Evolutionary conservation across 2,888 invertebrate species (phyloP).

Genomic region (Furcula furcula): DNA sequence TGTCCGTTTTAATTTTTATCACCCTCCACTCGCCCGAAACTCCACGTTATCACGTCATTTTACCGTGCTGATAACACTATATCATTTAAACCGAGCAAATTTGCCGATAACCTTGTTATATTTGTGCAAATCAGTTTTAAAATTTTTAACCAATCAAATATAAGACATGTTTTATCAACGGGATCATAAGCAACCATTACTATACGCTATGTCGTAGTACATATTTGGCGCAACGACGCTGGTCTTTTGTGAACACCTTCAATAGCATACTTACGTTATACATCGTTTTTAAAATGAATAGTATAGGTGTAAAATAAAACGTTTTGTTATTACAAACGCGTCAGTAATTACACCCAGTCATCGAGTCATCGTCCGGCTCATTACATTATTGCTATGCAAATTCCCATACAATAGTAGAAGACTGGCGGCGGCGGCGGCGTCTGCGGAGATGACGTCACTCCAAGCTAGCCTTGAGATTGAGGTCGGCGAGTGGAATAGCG

Average conservation of each 20-base stretch:
- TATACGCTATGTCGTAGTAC: no score
- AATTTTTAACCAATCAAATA: no score
- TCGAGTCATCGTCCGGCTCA: slow-evolving; percentile 62
- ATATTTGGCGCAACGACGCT: no score
- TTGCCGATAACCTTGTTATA: slow-evolving; percentile 43
- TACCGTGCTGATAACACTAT: slow-evolving; percentile 56
- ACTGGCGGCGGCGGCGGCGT: slow-evolving; percentile 40
- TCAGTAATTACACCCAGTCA: slow-evolving; percentile 29
- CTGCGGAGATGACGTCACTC: slow-evolving; percentile 69
- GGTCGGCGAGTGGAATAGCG: slow-evolving; percentile 69
- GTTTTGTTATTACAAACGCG: no score
- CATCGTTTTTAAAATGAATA: no score
- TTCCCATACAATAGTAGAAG: slow-evolving; percentile 67
- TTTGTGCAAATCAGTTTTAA: slow-evolving; percentile 29
- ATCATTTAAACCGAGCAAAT: slow-evolving; percentile 53
- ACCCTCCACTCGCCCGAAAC: slow-evolving; percentile 54
- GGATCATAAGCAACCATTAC: no score
- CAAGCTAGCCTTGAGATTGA: slow-evolving; percentile 73
- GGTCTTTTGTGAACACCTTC: no score
- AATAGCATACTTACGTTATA: no score
- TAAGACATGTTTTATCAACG: no score
- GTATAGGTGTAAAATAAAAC: no score
- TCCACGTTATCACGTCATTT: slow-evolving; percentile 65
- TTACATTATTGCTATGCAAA: slow-evolving; percentile 64
- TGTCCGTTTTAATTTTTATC: slow-evolving; percentile 66